Conservation (phyloP, 2,888 invertebrate genomes). For the Epistrophe eligans region DNA sequence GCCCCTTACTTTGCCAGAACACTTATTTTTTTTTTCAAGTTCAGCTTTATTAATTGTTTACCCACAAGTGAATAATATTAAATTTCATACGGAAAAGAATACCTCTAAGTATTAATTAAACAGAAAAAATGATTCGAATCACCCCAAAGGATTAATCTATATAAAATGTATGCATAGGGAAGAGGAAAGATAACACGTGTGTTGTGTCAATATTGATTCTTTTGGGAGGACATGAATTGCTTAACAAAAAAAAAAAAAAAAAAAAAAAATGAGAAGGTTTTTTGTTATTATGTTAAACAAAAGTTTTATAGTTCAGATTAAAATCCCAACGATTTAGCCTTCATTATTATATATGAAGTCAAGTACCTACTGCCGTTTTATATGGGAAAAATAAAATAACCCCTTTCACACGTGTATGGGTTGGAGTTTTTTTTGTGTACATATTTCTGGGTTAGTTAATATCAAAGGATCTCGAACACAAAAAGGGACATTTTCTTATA, state of each 20-base stretch:
- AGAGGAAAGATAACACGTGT: neutral
- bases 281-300: constrained; percentile 5
- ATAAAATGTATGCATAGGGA: neutral
- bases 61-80: constrained; percentile 1
- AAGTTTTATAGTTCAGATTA: neutral
- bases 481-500: neutral
- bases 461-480: neutral
- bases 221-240: neutral
- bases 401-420: neutral
- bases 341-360: neutral
- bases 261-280: neutral
- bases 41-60: neutral
- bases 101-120: constrained; percentile 16
- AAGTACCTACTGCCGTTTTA: neutral
- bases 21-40: neutral
- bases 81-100: neutral
- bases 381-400: neutral
- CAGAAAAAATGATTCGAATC: constrained; percentile 3
- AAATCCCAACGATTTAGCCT: neutral
- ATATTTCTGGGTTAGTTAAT: no score
- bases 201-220: constrained; percentile 21
- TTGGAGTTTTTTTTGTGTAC: neutral
- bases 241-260: neutral
- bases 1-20: neutral
- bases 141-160: neutral